phyloP scores from a whole-genome alignment of 2,888 invertebrate genomes.

The Gastrophysa polygoni region DNA sequence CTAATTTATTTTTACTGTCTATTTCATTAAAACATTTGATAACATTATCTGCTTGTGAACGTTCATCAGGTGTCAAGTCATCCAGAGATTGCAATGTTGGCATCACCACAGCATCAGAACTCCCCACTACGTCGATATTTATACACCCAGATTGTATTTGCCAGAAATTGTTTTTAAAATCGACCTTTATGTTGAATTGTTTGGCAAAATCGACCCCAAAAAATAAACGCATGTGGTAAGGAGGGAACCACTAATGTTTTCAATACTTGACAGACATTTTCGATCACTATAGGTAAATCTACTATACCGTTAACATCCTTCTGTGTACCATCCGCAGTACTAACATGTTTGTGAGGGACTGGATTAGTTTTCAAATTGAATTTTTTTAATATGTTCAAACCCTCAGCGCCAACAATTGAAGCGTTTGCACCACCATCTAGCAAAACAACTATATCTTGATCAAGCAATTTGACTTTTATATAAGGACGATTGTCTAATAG shows the following conservation, averaged over 20 bases:
- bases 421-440: slow-evolving; percentile 24
- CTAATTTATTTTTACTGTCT: slow-evolving; percentile 16
- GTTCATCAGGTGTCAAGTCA: not conserved
- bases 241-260: slow-evolving; percentile 24
- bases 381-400: slow-evolving; percentile 15
- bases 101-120: no score
- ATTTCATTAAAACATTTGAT: slow-evolving; percentile 20
- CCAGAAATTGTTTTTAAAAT: slow-evolving; percentile 6
- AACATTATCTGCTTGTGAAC: slow-evolving; percentile 2
- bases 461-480: no score
- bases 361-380: slow-evolving; percentile 11
- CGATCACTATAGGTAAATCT: slow-evolving; percentile 17
- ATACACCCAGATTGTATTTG: no score
- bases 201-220: no score
- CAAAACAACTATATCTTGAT: slow-evolving; percentile 14
- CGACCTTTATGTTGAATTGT: not conserved
- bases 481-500: slow-evolving; percentile 21
- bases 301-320: slow-evolving; percentile 18
- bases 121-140: no score
- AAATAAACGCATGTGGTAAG: slow-evolving; percentile 18
- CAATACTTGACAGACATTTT: slow-evolving; percentile 6
- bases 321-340: slow-evolving; percentile 24
- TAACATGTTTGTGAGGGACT: no score
- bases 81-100: not conserved
- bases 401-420: slow-evolving; percentile 16